Evolutionary conservation across 2,888 invertebrate genomes (phyloP).

Genomic region (Resseliella maxima): DNA sequence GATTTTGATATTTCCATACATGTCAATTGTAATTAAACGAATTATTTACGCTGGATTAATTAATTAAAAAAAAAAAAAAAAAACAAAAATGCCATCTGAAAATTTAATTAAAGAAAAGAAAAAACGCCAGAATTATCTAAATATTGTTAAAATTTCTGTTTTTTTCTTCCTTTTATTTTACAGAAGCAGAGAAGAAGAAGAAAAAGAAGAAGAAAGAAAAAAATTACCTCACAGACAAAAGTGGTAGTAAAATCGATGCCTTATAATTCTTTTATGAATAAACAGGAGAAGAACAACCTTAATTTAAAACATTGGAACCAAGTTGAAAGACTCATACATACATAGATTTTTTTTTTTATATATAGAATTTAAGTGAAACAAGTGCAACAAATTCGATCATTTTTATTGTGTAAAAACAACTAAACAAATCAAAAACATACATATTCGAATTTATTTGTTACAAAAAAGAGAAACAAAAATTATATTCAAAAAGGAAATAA

Average conservation of each 20-base stretch:
- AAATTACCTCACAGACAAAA: background rate
- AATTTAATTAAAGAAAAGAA: too few species aligned
- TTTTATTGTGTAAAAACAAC: background rate
- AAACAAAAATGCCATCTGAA: too few species aligned
- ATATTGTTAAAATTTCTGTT: background rate
- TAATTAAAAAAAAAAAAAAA: too few species aligned
- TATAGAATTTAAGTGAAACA: background rate
- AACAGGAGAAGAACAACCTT: background rate
- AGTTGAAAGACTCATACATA: background rate
- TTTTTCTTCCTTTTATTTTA: background rate
- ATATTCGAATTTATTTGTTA: background rate
- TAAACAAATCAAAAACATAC: background rate
- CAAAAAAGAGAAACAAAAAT: too few species aligned
- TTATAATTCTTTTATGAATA: background rate
- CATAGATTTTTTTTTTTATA: background rate
- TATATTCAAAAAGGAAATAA: too few species aligned
- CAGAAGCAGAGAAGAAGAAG: background rate
- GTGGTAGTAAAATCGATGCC: slow-evolving; percentile 26
- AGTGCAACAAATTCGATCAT: background rate
- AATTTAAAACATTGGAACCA: slow-evolving; percentile 13
- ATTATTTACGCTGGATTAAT: too few species aligned
- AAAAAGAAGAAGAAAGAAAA: background rate
- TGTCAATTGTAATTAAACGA: too few species aligned
- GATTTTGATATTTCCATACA: too few species aligned
- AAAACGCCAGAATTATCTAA: too few species aligned